phyloP scores from a whole-genome alignment of 2,888 invertebrate genomes.

The Tholera decimalis region DNA sequence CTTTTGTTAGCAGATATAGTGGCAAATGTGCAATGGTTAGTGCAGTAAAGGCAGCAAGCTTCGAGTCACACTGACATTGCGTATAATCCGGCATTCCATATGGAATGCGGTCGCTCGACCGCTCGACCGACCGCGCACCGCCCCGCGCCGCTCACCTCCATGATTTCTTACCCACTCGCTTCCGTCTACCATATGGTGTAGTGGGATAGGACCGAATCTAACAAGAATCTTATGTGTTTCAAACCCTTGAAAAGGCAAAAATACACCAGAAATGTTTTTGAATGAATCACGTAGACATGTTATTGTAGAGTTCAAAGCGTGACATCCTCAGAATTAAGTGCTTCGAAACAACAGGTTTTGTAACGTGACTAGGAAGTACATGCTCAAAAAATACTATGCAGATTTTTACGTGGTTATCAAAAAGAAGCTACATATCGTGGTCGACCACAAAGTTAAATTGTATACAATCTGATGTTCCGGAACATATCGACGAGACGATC shows the following conservation, averaged over 20 bases:
- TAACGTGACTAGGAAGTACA: slow-evolving; percentile 33
- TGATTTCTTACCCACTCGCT: slow-evolving; percentile 87
- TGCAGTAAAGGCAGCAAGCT: slow-evolving; percentile 73
- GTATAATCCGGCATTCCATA: slow-evolving; percentile 89
- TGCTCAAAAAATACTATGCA: slow-evolving; percentile 18
- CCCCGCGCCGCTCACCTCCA: slow-evolving; percentile 85
- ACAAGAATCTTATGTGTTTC: slow-evolving; percentile 79
- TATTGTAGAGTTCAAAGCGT: slow-evolving; percentile 28
- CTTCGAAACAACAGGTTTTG: slow-evolving; percentile 53
- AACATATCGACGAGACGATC: slow-evolving; percentile 78
- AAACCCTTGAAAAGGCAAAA: slow-evolving; percentile 7
- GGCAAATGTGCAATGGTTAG: slow-evolving; percentile 75
- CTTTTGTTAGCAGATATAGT: slow-evolving; percentile 64
- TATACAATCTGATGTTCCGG: slow-evolving; percentile 75
- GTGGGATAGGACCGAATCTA: slow-evolving; percentile 85
- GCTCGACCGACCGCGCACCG: slow-evolving; percentile 81
- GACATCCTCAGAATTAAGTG: slow-evolving; percentile 38
- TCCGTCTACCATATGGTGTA: slow-evolving; percentile 88
- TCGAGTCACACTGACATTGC: slow-evolving; percentile 90
- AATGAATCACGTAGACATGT: slow-evolving; percentile 24
- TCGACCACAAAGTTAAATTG: slow-evolving; percentile 56
- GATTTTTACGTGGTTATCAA: slow-evolving; percentile 25
- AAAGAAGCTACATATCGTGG: slow-evolving; percentile 57
- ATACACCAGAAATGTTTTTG: background rate
- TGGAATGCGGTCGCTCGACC: slow-evolving; percentile 90